A percentile compares a stretch with the other conserved stretches of the same genome.
Evolutionary conservation across 2,113 vertebrate species (phyloP).

Genomic region (Odocoileus virginianus): DNA sequence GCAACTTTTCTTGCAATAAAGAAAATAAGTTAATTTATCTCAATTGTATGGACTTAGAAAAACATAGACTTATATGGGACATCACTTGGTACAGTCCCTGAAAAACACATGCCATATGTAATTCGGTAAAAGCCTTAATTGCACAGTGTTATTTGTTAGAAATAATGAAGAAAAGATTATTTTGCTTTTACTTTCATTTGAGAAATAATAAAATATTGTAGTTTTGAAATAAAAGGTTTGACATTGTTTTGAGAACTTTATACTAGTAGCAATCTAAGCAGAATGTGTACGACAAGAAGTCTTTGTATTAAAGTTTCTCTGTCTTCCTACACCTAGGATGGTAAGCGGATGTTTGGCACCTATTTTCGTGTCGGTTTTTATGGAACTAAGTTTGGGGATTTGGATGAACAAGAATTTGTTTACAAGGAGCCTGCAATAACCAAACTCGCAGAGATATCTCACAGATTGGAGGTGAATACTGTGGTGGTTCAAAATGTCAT

Average conservation of each 20-base stretch:
- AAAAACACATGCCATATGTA: neutral
- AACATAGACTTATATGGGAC: neutral
- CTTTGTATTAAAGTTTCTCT: conserved; percentile 63
- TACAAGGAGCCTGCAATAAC: conserved; percentile 99
- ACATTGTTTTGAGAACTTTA: neutral
- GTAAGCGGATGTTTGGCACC: conserved; percentile 99
- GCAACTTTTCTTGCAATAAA: conserved; percentile 25
- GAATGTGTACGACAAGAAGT: neutral
- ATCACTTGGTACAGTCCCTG: neutral
- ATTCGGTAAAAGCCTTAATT: neutral
- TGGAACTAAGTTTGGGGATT: conserved; percentile 95
- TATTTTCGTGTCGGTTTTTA: conserved; percentile 99
- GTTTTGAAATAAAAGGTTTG: conserved; percentile 35
- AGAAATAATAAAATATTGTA: neutral
- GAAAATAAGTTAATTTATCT: conserved; percentile 23
- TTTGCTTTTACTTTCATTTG: conserved; percentile 26
- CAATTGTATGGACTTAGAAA: neutral
- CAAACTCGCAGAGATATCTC: conserved; percentile 97
- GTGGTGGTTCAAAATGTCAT: neutral
- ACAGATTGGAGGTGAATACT: conserved; percentile 92
- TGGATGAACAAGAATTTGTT: conserved; percentile 99
- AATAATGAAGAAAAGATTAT: neutral
- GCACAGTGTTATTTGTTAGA: neutral
- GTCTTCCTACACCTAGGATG: conserved; percentile 85
- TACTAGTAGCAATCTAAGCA: neutral